These are phyloP conservation scores for Aporrectodea caliginosa DNA, from an alignment of 1,140 invertebrate genomes.

Conservation along the genomic window DNA sequence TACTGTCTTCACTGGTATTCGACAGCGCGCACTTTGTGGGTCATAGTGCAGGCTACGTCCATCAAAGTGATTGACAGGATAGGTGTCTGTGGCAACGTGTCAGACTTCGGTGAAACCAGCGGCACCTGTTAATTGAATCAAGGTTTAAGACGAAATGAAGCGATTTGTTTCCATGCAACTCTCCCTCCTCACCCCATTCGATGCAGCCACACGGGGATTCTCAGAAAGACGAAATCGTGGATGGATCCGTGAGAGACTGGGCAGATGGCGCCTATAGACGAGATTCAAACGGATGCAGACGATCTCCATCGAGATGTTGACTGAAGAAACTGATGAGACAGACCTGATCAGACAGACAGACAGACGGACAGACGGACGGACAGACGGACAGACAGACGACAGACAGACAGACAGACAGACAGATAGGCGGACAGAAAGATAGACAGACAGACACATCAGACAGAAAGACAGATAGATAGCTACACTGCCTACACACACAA, in stretches of 20 bases:
- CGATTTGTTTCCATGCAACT: no score
- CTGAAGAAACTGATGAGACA: neutral
- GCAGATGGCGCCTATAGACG: neutral
- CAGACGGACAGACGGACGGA: neutral
- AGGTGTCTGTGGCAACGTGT: no score
- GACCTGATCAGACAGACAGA: neutral
- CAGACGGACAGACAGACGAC: neutral
- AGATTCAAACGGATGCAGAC: neutral
- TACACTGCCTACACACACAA: neutral
- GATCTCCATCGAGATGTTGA: no score
- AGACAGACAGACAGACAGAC: neutral
- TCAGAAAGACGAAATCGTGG: neutral
- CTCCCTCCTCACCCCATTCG: no score
- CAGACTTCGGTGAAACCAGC: no score
- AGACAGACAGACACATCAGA: neutral
- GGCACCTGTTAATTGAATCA: no score
- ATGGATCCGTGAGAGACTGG: neutral
- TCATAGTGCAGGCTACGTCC: no score
- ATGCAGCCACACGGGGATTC: no score
- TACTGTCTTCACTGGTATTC: no score
- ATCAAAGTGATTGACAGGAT: no score
- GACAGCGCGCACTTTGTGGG: no score
- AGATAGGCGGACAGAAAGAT: neutral
- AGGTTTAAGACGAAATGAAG: neutral
- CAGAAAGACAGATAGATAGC: no score